phyloP scores from a whole-genome alignment of 2,797 vertebrate species.

The Chloroceryle inda region DNA sequence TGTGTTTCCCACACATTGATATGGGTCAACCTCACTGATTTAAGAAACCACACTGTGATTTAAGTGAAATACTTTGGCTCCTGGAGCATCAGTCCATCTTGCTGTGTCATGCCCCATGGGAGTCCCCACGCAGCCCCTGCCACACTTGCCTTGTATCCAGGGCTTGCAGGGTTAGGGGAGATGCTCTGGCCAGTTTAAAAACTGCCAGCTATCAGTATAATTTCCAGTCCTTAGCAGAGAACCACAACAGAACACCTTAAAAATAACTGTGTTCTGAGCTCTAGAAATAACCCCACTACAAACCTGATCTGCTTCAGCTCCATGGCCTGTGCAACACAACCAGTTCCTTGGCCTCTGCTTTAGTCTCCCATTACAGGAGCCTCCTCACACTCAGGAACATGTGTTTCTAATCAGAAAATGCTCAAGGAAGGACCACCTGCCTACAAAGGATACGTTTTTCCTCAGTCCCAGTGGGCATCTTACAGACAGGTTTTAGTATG shows the following conservation, averaged over 20 bases:
- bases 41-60: neutral
- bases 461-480: constrained; percentile 15
- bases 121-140: fast-evolving
- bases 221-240: neutral
- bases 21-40: neutral
- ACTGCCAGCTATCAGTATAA: neutral
- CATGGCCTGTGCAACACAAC: neutral
- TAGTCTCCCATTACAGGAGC: constrained; percentile 52
- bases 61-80: neutral
- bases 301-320: neutral
- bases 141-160: neutral
- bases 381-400: constrained; percentile 63
- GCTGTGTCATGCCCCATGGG: fast-evolving
- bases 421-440: constrained; percentile 76
- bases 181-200: neutral
- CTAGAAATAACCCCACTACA: neutral
- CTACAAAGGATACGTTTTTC: constrained; percentile 65
- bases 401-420: constrained; percentile 74
- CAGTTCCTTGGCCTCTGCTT: neutral
- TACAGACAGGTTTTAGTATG: constrained; percentile 59
- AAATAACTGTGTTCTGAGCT: neutral
- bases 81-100: neutral
- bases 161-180: neutral
- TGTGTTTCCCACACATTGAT: neutral
- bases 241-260: neutral